phyloP scores from a whole-genome alignment of 2,888 invertebrate genomes.

The Tuta absoluta region DNA sequence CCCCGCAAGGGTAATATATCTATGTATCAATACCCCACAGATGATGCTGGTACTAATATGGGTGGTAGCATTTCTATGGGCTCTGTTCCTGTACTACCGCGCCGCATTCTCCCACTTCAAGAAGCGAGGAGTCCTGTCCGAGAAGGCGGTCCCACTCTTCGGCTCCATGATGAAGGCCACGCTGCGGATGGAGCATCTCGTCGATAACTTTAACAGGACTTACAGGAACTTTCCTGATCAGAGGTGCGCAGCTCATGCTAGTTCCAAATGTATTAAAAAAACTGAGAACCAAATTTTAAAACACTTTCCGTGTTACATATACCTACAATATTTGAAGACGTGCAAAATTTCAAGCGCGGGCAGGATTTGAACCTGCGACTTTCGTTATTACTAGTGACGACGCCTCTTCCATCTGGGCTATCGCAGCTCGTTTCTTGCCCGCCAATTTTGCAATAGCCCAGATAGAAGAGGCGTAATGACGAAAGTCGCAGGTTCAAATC shows the following conservation, averaged over 20 bases:
- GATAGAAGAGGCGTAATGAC: too few relatives aligned
- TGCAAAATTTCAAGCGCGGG: too few relatives aligned
- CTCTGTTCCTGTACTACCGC: slow-evolving; percentile 44
- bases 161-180: slow-evolving; percentile 52
- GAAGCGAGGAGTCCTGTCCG: slow-evolving; percentile 48
- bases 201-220: slow-evolving; percentile 37
- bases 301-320: too few relatives aligned
- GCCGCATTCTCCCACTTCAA: slow-evolving; percentile 48
- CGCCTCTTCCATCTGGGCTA: too few relatives aligned
- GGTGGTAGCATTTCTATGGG: slow-evolving; percentile 42
- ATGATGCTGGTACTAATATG: slow-evolving; percentile 51
- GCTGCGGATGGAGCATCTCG: slow-evolving; percentile 39
- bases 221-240: slow-evolving; percentile 53
- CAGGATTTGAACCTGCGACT: too few relatives aligned
- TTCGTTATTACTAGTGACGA: too few relatives aligned
- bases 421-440: too few relatives aligned
- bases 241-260: slow-evolving; percentile 41
- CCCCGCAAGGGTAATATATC: too few relatives aligned
- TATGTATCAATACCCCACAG: slow-evolving; percentile 21
- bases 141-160: slow-evolving; percentile 46
- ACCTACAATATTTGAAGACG: too few relatives aligned
- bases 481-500: too few relatives aligned
- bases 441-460: too few relatives aligned
- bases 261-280: background rate
- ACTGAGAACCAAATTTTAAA: too few relatives aligned